These are phyloP conservation scores for Eretmocerus hayati DNA, from an alignment of 2,888 invertebrate genomes.

Conservation along the genomic window DNA sequence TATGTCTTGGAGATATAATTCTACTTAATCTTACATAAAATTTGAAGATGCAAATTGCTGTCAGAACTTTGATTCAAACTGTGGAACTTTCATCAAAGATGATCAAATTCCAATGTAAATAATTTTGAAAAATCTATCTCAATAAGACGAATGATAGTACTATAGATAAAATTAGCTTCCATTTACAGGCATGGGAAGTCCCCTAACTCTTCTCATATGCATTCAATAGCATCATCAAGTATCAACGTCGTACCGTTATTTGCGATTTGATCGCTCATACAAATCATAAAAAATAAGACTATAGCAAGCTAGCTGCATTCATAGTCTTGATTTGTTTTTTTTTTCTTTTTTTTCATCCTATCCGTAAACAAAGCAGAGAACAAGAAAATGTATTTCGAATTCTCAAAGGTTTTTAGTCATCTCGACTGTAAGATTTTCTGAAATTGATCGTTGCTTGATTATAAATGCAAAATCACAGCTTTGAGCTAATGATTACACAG, in stretches of 20 bases:
- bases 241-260: background rate
- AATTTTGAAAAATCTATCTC: background rate
- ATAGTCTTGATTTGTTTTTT: background rate
- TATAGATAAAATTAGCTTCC: background rate
- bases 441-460: slow-evolving; percentile 17
- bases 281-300: background rate
- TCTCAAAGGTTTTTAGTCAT: slow-evolving; percentile 8
- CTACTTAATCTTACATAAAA: slow-evolving; percentile 12
- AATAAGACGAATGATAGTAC: background rate
- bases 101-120: background rate
- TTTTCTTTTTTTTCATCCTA: background rate
- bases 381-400: slow-evolving; percentile 6
- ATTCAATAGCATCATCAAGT: background rate
- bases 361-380: background rate
- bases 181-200: background rate
- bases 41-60: slow-evolving; percentile 9
- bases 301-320: background rate
- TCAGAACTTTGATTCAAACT: slow-evolving; percentile 5
- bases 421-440: slow-evolving; percentile 7
- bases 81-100: slow-evolving; percentile 1
- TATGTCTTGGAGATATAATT: slow-evolving; percentile 8
- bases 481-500: slow-evolving; percentile 18
- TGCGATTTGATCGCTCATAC: background rate
- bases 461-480: slow-evolving; percentile 22
- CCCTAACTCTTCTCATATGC: background rate